Percentiles rank a stretch among this genome's conserved stretches.
Evolutionary conservation across 30 jellyfish, hydroid and myxozoan genomes (phyloP).

Genomic region (Hydractinia echinata): DNA sequence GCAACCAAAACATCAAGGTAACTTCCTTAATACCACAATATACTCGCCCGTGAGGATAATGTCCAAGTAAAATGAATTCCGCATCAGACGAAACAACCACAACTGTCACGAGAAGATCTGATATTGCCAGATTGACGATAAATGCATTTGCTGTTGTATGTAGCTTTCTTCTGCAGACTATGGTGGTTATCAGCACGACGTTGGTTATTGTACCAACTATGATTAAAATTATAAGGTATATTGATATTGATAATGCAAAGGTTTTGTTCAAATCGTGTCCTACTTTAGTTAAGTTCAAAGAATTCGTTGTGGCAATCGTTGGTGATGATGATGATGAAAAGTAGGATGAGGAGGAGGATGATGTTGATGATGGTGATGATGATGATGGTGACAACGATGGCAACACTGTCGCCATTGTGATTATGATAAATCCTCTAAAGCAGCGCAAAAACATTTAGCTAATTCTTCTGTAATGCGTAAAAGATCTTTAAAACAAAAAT

Average conservation of each 20-base stretch:
- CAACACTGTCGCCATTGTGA: too few species aligned
- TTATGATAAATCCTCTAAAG: too few species aligned
- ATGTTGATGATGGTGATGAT: too few species aligned
- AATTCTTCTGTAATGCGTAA: too few species aligned
- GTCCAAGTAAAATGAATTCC: slow-evolving; percentile 16
- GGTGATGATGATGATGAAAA: too few species aligned
- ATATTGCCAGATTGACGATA: slow-evolving; percentile 11
- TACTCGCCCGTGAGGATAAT: background rate
- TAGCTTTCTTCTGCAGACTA: slow-evolving; percentile 2
- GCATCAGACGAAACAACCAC: slow-evolving; percentile 30
- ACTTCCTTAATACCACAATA: slow-evolving; percentile 28
- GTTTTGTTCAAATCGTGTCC: background rate
- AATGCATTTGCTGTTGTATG: slow-evolving; percentile 11
- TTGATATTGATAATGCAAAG: slow-evolving; percentile 7
- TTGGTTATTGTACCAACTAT: slow-evolving; percentile 3
- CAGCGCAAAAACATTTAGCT: too few species aligned
- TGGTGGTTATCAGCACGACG: background rate
- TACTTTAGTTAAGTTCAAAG: too few species aligned
- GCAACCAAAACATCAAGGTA: slow-evolving; percentile 15
- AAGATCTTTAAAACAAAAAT: too few species aligned
- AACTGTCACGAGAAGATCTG: slow-evolving; percentile 11
- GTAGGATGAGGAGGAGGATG: too few species aligned
- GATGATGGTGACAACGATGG: too few species aligned
- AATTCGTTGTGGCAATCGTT: too few species aligned
- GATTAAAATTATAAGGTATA: background rate